A percentile compares a stretch with the other conserved stretches of the same genome.
phyloP scores from a whole-genome alignment of 2,797 vertebrate species.

The Valencia hispanica region DNA sequence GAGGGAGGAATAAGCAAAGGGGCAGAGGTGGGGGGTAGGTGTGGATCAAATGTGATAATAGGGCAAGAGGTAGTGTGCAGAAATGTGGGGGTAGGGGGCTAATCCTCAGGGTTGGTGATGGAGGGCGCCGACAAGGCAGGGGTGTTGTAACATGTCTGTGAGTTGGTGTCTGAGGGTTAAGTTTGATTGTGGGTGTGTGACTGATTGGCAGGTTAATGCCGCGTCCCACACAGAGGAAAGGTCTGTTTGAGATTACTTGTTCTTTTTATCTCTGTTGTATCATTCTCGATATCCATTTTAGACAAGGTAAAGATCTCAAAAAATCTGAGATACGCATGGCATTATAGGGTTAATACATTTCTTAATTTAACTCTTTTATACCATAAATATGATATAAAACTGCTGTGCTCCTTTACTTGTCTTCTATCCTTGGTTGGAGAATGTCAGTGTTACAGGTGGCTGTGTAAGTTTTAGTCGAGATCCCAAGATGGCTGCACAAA shows the following conservation, averaged over 20 bases:
- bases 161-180: conserved; percentile 1
- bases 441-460: background rate
- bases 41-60: conserved; percentile 81
- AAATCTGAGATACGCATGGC: background rate
- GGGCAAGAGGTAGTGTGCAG: conserved; percentile 69
- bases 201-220: conserved; percentile 23
- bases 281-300: background rate
- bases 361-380: background rate
- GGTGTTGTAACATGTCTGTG: conserved; percentile 28
- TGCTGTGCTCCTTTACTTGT: background rate
- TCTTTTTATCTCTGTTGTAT: background rate
- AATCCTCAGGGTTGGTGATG: conserved; percentile 70
- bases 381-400: background rate
- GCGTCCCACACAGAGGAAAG: conserved; percentile 34
- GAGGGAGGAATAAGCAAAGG: conserved; percentile 69
- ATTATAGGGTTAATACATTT: background rate
- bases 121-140: conserved; percentile 51
- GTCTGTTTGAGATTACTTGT: conserved; percentile 8
- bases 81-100: conserved; percentile 66
- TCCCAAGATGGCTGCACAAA: background rate
- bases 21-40: conserved; percentile 44
- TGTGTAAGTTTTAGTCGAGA: background rate
- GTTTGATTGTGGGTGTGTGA: conserved; percentile 6
- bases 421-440: background rate
- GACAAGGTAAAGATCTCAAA: background rate